Percentiles rank a stretch among this genome's conserved stretches.
Conservation (phyloP, 2,797 vertebrate species). For the Champsocephalus gunnari region DNA sequence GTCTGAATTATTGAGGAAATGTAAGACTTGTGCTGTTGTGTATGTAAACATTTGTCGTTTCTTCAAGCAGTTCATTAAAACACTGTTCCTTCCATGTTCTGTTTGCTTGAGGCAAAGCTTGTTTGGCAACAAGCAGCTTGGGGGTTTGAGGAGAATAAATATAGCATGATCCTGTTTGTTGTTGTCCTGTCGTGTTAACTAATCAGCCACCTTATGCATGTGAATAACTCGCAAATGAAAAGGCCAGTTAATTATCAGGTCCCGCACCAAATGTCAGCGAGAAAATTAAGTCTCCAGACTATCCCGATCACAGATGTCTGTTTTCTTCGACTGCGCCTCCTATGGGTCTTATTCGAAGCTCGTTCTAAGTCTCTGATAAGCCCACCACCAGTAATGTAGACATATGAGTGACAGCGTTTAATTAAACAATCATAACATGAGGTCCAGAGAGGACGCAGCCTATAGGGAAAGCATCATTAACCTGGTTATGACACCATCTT, state of each 20-base stretch:
- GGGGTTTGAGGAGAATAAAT: slow-evolving; percentile 31
- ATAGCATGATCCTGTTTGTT: slow-evolving; percentile 44
- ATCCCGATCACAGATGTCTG: slow-evolving; percentile 75
- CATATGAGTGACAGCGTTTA: slow-evolving; percentile 71
- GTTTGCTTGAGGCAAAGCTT: slow-evolving; percentile 8
- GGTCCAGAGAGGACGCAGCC: slow-evolving; percentile 58
- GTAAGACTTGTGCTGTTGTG: neutral
- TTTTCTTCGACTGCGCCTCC: slow-evolving; percentile 65
- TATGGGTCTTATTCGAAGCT: slow-evolving; percentile 63
- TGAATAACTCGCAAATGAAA: slow-evolving; percentile 67
- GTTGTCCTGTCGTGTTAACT: slow-evolving; percentile 59
- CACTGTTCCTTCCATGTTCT: slow-evolving; percentile 8
- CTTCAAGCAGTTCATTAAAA: neutral
- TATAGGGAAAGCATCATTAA: slow-evolving; percentile 78
- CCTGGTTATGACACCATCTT: slow-evolving; percentile 77
- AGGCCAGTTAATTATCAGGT: slow-evolving; percentile 78
- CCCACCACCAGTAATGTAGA: slow-evolving; percentile 60
- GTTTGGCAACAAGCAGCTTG: slow-evolving; percentile 28
- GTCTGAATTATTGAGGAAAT: slow-evolving; percentile 59
- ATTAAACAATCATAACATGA: slow-evolving; percentile 78
- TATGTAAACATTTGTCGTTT: slow-evolving; percentile 14
- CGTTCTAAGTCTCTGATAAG: slow-evolving; percentile 67
- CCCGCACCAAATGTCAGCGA: slow-evolving; percentile 76
- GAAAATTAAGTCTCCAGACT: slow-evolving; percentile 74
- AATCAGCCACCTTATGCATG: slow-evolving; percentile 55